phyloP scores from a whole-genome alignment of 2,113 vertebrate genomes.

The Spizaetus ornatus region DNA sequence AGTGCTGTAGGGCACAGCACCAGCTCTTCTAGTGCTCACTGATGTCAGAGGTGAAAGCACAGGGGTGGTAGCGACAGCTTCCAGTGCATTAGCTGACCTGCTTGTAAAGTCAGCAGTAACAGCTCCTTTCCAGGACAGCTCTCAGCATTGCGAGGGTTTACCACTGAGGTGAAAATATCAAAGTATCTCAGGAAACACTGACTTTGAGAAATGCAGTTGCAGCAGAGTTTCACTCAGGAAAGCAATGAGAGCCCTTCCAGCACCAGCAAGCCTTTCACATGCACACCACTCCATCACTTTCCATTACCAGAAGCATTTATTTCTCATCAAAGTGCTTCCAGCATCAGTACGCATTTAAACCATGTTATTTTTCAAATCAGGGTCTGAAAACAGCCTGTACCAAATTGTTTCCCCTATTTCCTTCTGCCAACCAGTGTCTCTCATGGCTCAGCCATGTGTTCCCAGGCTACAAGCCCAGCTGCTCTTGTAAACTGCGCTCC shows the following conservation, averaged over 20 bases:
- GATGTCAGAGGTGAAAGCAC: background rate
- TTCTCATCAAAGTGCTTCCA: background rate
- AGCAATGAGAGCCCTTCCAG: background rate
- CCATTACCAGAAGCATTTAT: background rate
- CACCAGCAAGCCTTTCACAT: background rate
- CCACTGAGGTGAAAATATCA: background rate
- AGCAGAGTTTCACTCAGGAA: background rate
- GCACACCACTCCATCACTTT: background rate
- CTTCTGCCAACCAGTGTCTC: background rate
- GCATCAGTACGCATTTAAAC: background rate
- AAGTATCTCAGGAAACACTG: background rate
- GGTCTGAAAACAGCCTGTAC: background rate
- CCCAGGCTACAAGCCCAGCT: background rate
- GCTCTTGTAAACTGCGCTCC: background rate
- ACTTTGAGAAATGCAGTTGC: background rate
- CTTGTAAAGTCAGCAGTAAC: background rate
- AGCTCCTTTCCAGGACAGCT: background rate
- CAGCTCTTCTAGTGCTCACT: background rate
- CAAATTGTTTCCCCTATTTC: background rate
- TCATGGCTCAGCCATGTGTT: constrained; percentile 38
- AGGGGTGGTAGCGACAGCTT: background rate
- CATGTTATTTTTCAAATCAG: background rate
- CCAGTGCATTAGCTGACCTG: background rate
- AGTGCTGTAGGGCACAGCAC: background rate
- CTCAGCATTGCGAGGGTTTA: background rate